phyloP scores from a whole-genome alignment of 2,797 vertebrate species.

The Anabacerthia variegaticeps region DNA sequence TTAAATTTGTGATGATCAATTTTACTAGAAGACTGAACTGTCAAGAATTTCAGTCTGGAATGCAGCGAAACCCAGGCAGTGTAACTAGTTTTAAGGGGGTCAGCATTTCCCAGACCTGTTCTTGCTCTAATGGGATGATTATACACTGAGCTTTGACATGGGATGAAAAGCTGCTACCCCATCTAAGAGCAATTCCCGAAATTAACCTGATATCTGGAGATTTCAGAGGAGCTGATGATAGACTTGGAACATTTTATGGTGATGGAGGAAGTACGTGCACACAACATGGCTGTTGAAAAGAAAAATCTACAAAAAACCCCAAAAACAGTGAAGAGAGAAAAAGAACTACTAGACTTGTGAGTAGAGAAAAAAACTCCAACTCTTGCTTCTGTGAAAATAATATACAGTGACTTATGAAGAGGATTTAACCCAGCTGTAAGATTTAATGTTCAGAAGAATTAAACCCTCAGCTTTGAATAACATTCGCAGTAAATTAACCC shows the following conservation, averaged over 20 bases:
- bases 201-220: not conserved
- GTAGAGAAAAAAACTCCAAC: not conserved
- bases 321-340: not conserved
- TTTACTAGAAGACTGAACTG: not conserved
- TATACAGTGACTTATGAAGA: not conserved
- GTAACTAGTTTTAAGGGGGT: not conserved
- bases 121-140: not conserved
- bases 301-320: not conserved
- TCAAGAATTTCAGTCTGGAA: not conserved
- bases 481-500: not conserved
- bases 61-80: not conserved
- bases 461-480: slow-evolving; percentile 12
- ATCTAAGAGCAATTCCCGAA: not conserved
- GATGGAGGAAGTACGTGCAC: not conserved
- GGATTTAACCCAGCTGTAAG: slow-evolving; percentile 5
- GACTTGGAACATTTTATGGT: not conserved
- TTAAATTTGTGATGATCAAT: not conserved
- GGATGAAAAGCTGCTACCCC: not conserved
- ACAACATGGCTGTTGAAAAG: not conserved
- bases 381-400: not conserved
- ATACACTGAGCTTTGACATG: not conserved
- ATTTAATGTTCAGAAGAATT: slow-evolving; percentile 27
- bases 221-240: not conserved
- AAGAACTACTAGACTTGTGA: not conserved
- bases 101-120: not conserved